Conservation (phyloP, 1,140 invertebrate genomes). For the Macrocentrus cingulum region DNA sequence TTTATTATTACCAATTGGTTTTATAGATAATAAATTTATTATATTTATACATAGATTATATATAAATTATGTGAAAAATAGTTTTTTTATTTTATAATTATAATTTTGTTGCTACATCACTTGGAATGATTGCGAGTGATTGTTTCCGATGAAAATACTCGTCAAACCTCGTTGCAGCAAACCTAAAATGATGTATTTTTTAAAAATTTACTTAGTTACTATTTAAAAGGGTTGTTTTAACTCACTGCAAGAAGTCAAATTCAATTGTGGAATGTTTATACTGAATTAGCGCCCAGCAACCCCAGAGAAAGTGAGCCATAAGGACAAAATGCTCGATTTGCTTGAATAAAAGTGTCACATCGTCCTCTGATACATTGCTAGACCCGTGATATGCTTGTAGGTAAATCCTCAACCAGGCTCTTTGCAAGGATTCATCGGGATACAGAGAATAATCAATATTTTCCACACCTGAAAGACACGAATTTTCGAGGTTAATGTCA, state of each 20-base stretch:
- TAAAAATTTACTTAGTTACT: conserved; percentile 15
- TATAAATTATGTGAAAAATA: background rate
- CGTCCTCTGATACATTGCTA: conserved; percentile 57
- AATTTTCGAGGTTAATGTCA: conserved; percentile 4
- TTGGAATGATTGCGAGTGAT: background rate
- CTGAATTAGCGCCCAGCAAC: conserved; percentile 90
- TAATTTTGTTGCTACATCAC: background rate
- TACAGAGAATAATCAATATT: conserved; percentile 77
- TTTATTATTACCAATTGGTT: too few relatives aligned
- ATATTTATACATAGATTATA: background rate
- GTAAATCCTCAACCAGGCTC: conserved; percentile 79
- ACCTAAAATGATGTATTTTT: conserved; percentile 58
- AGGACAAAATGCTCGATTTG: conserved; percentile 81
- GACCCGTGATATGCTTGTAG: conserved; percentile 65
- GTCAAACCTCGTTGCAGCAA: conserved; percentile 67
- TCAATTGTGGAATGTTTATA: conserved; percentile 87
- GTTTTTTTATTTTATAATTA: background rate
- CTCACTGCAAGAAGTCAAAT: conserved; percentile 91
- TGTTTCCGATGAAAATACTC: conserved; percentile 66
- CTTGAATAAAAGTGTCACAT: conserved; percentile 72
- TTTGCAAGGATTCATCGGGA: conserved; percentile 79
- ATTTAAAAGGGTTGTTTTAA: conserved; percentile 31
- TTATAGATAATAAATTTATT: too few relatives aligned
- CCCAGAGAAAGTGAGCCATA: conserved; percentile 89
- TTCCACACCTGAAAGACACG: conserved; percentile 64